These are phyloP conservation scores for Edolisoma coerulescens DNA, from an alignment of 2,113 vertebrate genomes.

Conservation along the genomic window DNA sequence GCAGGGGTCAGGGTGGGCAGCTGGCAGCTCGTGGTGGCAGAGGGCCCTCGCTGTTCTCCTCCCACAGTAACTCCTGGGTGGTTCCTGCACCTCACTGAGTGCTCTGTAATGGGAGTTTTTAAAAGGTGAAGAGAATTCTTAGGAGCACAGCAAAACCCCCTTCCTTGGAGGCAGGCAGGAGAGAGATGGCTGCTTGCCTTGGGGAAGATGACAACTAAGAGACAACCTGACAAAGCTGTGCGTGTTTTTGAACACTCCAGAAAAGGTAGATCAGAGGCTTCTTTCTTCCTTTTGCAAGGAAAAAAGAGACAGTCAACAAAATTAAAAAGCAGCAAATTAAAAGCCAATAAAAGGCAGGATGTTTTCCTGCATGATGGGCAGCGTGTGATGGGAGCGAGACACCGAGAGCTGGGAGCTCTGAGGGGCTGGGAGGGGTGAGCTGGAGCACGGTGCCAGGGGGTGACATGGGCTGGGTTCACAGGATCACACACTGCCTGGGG, in stretches of 20 bases:
- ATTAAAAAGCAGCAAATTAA: slow-evolving; percentile 43
- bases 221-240: slow-evolving; percentile 17
- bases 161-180: background rate
- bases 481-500: background rate
- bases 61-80: background rate
- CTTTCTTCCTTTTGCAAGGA: background rate
- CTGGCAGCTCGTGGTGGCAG: background rate
- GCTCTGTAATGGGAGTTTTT: background rate
- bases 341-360: background rate
- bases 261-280: slow-evolving; percentile 43
- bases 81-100: background rate
- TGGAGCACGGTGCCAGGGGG: background rate
- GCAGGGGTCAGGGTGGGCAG: background rate
- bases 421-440: background rate
- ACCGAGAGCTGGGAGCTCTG: background rate
- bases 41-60: background rate
- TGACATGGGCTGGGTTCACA: background rate
- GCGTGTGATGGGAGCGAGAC: background rate
- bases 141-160: background rate
- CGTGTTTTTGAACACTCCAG: background rate
- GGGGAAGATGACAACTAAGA: slow-evolving; percentile 2
- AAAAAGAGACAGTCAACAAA: background rate
- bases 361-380: background rate
- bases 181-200: slow-evolving; percentile 13
- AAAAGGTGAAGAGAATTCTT: background rate